Base-by-base conservation (phyloP, 2,797 vertebrate genomes). In the Tolypeutes matacus region DNA sequence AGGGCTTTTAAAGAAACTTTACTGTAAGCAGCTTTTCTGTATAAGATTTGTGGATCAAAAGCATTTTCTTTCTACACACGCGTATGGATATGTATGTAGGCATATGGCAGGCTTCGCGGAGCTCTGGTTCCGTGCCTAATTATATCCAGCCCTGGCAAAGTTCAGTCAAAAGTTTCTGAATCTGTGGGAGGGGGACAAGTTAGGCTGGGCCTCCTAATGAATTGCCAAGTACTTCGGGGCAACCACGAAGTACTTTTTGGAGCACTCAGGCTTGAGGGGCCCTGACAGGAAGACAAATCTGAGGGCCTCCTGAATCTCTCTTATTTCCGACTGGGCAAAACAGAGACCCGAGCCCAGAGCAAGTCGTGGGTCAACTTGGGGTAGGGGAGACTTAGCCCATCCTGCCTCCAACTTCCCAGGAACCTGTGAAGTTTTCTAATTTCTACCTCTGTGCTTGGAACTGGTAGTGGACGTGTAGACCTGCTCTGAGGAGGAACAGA, bases 11-110 rank as follows among this genome's bases (percentile, higher is more conserved):
- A 94, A 87, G 84, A 92, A 93, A 90, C 78, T 91, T 91, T 64
- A 89, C 81, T 82, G 21, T 86, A 93, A 91, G 73, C 87, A 91
- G 89, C 62, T 92, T 96, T 97, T 90, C 56, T 51, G n/a, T 95
- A 92, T 89, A 84, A 89, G 81, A 91, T 89, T 89, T 64, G 46
- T 93, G 65, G 84, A 94, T 96, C 96, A 96, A 95, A 97, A 96
- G 93, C 89, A 84, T 97, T 94, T 89, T 93, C 53, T 80, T 91
- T 93, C 53, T 80, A 58, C 94, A 90, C 80, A 56, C 92, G 70
- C 31, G 3, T 72, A 25, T 91, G 91, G 64, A 21, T 82, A 75
- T 70, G 56, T 73, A 49, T 76, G 49, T 86, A 96, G 83, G 70
- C 92, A 93, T 80, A 89, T 89, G 81, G 76, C 73, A 89, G 53